Base-by-base conservation (phyloP, 2,888 invertebrate genomes). In the Drosophila peninsularis region DNA sequence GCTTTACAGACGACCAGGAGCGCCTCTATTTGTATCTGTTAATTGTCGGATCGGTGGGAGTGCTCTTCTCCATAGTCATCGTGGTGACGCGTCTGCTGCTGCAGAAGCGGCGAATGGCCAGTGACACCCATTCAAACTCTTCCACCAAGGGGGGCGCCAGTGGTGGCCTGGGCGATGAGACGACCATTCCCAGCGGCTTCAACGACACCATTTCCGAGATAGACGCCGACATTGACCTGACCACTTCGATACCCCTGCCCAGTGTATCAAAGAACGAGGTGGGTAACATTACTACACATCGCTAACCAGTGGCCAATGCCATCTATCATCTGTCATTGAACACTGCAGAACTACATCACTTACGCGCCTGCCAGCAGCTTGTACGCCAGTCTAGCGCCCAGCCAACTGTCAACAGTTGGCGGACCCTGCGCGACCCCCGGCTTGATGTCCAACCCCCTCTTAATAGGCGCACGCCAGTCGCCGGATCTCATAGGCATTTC, bases 201-300 rank as follows among this genome's bases (percentile, higher is more conserved):
- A 91, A 92, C 65, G 97, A 97, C 93, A 96, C 96, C 91, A 96
- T 97, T 93, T 97, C 97, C 80, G 97, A 97, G 93, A 95, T 96
- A 72, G 96, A 96, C 90, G 95, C 94, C 21, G 95, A 96, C 90
- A 95, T 95, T 78, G 95, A 95, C 91, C 93, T 95, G 61, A 94
- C 95, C 65, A 87, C 88, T 5, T 93, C 95, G 32, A 93, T 94
- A 52, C 94, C 93, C 36, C 93, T 94, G 62, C 94, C 94, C 60
- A 92, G 91, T 71, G 91, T 92, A n/a, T 92, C 92, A 30, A 91
- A 91, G 75, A 92, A 91, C 66, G 92, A 92, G 90, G 92, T 93
- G 80, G 89, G 89, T 87, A 45, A 32, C 30, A 19, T 27, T 39
- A 17, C 13, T 37, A n/a, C n/a, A n/a, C 58, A 19, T 24, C 44